Conservation (phyloP, 2,113 vertebrate species). For the Galeopterus variegatus region DNA sequence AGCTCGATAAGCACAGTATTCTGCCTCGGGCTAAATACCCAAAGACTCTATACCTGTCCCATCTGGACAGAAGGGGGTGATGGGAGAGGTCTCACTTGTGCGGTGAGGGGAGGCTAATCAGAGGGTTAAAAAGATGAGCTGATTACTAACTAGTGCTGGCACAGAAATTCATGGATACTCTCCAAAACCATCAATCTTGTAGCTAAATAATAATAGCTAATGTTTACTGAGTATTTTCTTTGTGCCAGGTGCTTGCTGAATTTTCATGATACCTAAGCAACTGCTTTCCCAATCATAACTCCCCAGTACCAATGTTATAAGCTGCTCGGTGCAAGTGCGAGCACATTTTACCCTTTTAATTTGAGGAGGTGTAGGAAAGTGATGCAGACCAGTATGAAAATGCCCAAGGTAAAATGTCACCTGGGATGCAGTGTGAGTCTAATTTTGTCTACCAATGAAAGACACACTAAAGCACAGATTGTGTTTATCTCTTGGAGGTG, state of each 20-base stretch:
- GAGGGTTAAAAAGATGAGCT: not conserved
- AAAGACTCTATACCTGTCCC: not conserved
- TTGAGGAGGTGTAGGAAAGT: not conserved
- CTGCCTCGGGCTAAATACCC: not conserved
- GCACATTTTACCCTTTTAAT: not conserved
- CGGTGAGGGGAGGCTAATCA: not conserved
- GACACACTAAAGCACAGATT: not conserved
- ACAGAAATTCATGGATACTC: not conserved
- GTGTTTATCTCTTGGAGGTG: not conserved
- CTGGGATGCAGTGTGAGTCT: not conserved
- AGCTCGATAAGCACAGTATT: not conserved
- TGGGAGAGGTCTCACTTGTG: not conserved
- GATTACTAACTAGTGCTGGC: not conserved
- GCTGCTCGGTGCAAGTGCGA: not conserved
- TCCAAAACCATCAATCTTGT: not conserved
- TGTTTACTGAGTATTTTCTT: not conserved
- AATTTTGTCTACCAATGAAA: not conserved
- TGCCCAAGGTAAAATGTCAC: not conserved
- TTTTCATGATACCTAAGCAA: not conserved
- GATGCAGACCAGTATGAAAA: not conserved
- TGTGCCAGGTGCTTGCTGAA: not conserved
- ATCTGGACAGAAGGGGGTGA: not conserved
- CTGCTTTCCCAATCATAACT: not conserved
- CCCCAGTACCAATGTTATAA: not conserved
- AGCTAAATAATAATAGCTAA: not conserved